Evolutionary conservation across 2,888 invertebrate species (phyloP).

Genomic region (Limnephilus lunatus): DNA sequence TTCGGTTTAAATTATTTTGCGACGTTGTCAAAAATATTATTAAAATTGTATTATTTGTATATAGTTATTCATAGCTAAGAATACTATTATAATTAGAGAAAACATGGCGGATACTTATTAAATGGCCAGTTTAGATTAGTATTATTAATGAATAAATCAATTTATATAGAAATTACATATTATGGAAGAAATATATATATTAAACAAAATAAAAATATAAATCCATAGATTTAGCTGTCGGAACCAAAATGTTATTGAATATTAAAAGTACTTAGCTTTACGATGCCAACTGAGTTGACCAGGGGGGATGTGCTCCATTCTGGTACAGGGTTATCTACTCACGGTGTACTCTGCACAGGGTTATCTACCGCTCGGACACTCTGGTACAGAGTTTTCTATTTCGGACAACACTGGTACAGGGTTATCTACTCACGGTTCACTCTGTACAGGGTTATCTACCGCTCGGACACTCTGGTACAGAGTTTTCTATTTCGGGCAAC

Average conservation of each 20-base stretch:
- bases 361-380: too few species aligned
- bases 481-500: too few species aligned
- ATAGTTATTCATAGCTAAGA: slow-evolving; percentile 78
- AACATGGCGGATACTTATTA: slow-evolving; percentile 83
- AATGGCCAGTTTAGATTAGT: slow-evolving; percentile 86
- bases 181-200: slow-evolving; percentile 71
- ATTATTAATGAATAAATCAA: slow-evolving; percentile 78
- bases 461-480: background rate
- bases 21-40: slow-evolving; percentile 77
- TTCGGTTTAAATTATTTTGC: slow-evolving; percentile 79
- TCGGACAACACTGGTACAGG: too few species aligned
- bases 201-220: slow-evolving; percentile 64
- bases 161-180: slow-evolving; percentile 67
- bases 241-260: slow-evolving; percentile 66
- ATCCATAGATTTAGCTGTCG: slow-evolving; percentile 66
- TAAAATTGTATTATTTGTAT: slow-evolving; percentile 81
- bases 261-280: slow-evolving; percentile 66
- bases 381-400: background rate
- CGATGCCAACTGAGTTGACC: slow-evolving; percentile 51
- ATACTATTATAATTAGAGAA: slow-evolving; percentile 79
- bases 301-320: slow-evolving; percentile 65
- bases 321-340: slow-evolving; percentile 2
- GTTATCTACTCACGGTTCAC: slow-evolving; percentile 16
- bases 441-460: background rate
- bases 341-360: background rate